A percentile compares a stretch with the other conserved stretches of the same genome.
Conservation (phyloP, 1,140 invertebrate genomes). For the Anoplolepis gracilipes region DNA sequence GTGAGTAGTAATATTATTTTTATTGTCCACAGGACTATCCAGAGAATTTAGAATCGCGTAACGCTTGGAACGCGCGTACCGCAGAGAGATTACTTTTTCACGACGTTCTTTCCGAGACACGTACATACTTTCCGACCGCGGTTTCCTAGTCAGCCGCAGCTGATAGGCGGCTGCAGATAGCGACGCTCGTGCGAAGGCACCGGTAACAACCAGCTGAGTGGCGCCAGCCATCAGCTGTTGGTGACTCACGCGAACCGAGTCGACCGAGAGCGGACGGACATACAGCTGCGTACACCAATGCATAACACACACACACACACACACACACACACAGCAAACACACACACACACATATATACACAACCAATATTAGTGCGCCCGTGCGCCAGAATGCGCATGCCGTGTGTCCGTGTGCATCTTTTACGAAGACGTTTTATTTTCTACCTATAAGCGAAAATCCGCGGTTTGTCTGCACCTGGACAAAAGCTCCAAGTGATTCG, state of each 20-base stretch:
- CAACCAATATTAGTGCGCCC: conserved; percentile 18
- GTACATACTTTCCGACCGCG: conserved; percentile 53
- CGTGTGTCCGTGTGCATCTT: background rate
- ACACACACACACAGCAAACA: conserved; percentile 6
- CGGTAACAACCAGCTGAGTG: conserved; percentile 84
- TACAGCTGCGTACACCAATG: conserved; percentile 39
- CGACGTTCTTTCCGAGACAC: conserved; percentile 12
- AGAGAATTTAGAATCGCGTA: background rate
- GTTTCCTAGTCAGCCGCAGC: conserved; percentile 73
- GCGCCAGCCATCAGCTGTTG: conserved; percentile 84
- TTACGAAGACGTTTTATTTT: conserved; percentile 48
- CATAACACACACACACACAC: background rate
- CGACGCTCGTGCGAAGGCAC: conserved; percentile 75
- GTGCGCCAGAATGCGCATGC: conserved; percentile 30
- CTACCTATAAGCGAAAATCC: conserved; percentile 1
- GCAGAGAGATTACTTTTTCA: background rate
- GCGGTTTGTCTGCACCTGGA: conserved; percentile 11
- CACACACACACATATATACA: background rate
- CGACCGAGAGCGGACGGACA: conserved; percentile 59
- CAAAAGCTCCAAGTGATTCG: conserved; percentile 8
- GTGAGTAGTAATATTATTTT: background rate
- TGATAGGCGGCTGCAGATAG: conserved; percentile 77
- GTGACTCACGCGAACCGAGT: conserved; percentile 81
- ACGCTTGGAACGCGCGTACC: background rate
- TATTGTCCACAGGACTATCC: background rate